Evolutionary conservation across 2,888 invertebrate genomes (phyloP).

Genomic region (Ditula angustiorana): DNA sequence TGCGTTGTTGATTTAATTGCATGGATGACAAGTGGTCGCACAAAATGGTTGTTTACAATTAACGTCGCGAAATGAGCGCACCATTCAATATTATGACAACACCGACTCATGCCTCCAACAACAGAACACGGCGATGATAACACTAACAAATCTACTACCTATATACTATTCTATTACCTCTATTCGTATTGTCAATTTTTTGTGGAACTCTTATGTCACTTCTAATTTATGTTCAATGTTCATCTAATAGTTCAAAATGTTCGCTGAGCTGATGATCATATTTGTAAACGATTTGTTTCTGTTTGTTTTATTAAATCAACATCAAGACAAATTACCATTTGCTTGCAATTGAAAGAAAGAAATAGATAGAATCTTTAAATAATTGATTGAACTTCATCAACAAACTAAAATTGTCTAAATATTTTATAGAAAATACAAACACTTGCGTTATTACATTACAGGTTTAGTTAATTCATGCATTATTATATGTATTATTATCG

Average conservation of each 20-base stretch:
- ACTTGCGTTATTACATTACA: no score
- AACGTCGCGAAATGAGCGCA: constrained; percentile 29
- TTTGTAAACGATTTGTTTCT: not conserved
- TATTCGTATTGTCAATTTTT: not conserved
- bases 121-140: constrained; percentile 27
- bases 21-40: constrained; percentile 12
- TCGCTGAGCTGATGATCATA: not conserved
- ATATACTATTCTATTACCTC: constrained; percentile 1
- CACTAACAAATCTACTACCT: constrained; percentile 18
- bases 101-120: constrained; percentile 20
- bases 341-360: no score
- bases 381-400: no score
- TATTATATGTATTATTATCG: no score
- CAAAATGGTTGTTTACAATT: constrained; percentile 36
- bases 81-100: constrained; percentile 33
- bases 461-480: no score
- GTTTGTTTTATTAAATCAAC: not conserved
- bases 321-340: not conserved
- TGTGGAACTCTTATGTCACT: not conserved
- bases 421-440: no score
- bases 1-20: constrained; percentile 30
- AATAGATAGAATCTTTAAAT: not conserved
- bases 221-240: not conserved
- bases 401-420: no score
- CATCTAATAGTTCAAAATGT: not conserved